These are phyloP conservation scores for Microtus richardsoni DNA, from an alignment of 2,113 vertebrate genomes.

Conservation along the genomic window DNA sequence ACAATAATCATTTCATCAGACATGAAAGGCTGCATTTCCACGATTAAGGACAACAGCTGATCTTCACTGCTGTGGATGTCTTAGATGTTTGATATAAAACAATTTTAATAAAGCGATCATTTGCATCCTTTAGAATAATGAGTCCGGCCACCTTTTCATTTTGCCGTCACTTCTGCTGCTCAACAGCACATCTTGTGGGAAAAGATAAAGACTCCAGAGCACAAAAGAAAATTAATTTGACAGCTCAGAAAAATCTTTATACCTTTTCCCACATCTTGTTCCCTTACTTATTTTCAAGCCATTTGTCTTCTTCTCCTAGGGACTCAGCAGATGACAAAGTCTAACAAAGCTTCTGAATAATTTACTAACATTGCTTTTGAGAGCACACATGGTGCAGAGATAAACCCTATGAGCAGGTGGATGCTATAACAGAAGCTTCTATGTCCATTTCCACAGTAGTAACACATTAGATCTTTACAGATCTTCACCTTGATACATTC, in stretches of 20 bases:
- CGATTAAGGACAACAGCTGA: neutral
- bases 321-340: neutral
- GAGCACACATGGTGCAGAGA: neutral
- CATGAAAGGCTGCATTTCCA: neutral
- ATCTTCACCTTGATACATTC: fast-evolving
- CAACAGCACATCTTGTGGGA: fast-evolving
- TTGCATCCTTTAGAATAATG: neutral
- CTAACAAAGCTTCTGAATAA: neutral
- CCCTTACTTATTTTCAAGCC: neutral
- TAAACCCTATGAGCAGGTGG: neutral
- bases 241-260: neutral
- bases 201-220: neutral
- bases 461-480: neutral
- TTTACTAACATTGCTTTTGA: neutral
- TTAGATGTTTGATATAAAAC: neutral
- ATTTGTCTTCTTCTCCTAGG: neutral
- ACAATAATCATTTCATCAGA: neutral
- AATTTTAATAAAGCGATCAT: too few species aligned
- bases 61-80: neutral
- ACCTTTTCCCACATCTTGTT: too few species aligned
- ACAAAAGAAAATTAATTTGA: neutral
- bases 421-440: neutral
- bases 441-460: neutral
- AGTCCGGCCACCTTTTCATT: fast-evolving
- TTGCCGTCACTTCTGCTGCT: neutral